Evolutionary conservation across 2,888 invertebrate species (phyloP).

Genomic region (Lasioglossum oenotherae): DNA sequence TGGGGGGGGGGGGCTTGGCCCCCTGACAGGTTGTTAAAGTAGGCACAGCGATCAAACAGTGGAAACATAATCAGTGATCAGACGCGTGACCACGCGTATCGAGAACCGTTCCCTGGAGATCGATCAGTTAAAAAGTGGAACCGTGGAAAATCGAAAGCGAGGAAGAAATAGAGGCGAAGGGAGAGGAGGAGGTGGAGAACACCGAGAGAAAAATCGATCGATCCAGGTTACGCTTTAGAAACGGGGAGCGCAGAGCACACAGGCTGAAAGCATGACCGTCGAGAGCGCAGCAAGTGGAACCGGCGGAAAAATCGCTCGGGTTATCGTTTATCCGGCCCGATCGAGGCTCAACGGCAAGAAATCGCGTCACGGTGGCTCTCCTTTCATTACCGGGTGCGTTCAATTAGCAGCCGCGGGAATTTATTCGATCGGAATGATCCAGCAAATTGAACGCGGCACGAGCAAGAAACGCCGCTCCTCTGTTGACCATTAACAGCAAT

Average conservation of each 20-base stretch:
- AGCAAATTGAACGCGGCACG: conserved; percentile 13
- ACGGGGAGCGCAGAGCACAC: background rate
- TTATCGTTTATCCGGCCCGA: background rate
- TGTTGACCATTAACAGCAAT: background rate
- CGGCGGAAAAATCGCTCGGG: background rate
- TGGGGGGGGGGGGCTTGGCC: too few species aligned
- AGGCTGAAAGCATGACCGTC: conserved; percentile 6
- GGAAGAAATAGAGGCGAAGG: background rate
- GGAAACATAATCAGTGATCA: background rate
- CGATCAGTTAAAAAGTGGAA: conserved; percentile 10
- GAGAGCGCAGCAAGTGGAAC: background rate
- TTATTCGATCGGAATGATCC: conserved; percentile 34
- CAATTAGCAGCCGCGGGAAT: conserved; percentile 42
- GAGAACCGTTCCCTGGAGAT: conserved; percentile 2
- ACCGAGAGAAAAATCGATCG: background rate
- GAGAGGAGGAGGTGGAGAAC: background rate
- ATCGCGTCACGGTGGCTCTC: background rate
- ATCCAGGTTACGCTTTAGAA: background rate
- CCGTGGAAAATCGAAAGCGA: conserved; percentile 10
- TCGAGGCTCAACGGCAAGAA: conserved; percentile 1
- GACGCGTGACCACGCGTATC: background rate
- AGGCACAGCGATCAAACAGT: background rate
- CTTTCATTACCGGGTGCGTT: conserved; percentile 25
- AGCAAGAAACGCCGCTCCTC: background rate
- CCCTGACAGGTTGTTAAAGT: background rate